Evolutionary conservation across 2,888 invertebrate species (phyloP).

Genomic region (Drosophila affinis): DNA sequence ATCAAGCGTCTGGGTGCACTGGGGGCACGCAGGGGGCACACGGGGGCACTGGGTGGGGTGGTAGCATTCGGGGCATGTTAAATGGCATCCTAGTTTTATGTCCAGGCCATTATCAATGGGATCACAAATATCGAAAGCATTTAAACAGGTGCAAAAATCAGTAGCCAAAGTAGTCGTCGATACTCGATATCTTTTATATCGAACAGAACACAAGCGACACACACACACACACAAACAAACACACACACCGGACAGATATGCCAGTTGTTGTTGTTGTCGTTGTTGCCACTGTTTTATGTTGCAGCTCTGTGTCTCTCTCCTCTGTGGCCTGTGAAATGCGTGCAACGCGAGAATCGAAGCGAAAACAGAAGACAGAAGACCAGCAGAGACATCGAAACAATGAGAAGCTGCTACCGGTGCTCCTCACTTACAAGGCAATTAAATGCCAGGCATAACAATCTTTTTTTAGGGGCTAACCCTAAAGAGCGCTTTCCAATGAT

Average conservation of each 20-base stretch:
- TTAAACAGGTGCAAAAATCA: slow-evolving; percentile 75
- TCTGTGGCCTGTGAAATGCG: slow-evolving; percentile 64
- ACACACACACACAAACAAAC: neutral
- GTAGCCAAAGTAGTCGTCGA: slow-evolving; percentile 64
- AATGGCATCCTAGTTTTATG: slow-evolving; percentile 78
- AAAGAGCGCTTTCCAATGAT: slow-evolving; percentile 36
- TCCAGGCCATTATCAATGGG: slow-evolving; percentile 72
- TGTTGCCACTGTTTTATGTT: slow-evolving; percentile 15
- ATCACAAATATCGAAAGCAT: slow-evolving; percentile 63
- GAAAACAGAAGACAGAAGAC: neutral
- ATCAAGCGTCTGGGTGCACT: slow-evolving; percentile 43
- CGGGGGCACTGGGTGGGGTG: neutral
- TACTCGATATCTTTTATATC: slow-evolving; percentile 55
- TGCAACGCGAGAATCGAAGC: slow-evolving; percentile 70
- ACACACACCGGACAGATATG: slow-evolving; percentile 24
- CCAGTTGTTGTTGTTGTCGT: slow-evolving; percentile 11
- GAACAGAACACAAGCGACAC: neutral
- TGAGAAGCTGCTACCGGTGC: slow-evolving; percentile 67
- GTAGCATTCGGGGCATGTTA: neutral
- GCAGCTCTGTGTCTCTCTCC: neutral
- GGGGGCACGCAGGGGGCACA: neutral
- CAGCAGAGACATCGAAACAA: slow-evolving; percentile 44
- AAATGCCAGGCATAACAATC: slow-evolving; percentile 79
- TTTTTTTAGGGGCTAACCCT: slow-evolving; percentile 63
- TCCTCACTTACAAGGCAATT: slow-evolving; percentile 78